Evolutionary conservation across 2,113 vertebrate species (phyloP).

Genomic region (Malurus cyaneus): DNA sequence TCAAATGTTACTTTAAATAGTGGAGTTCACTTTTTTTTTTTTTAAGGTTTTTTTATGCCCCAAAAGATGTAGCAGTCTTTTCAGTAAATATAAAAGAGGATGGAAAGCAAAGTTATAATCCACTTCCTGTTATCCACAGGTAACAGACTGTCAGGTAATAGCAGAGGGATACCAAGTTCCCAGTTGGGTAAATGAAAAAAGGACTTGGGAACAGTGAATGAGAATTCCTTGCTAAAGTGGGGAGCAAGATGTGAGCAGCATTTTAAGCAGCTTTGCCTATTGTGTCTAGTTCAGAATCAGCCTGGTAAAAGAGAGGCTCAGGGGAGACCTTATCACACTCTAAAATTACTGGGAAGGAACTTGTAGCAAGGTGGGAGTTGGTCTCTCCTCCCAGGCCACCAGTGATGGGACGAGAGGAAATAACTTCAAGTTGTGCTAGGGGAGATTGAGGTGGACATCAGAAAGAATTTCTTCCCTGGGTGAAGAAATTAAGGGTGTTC

Average conservation of each 20-base stretch:
- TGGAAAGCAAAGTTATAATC: neutral
- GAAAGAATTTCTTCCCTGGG: neutral
- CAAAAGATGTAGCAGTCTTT: neutral
- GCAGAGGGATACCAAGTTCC: neutral
- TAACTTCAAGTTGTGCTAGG: neutral
- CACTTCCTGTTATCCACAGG: neutral
- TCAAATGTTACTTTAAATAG: neutral
- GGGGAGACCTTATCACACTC: neutral
- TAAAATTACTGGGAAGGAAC: neutral
- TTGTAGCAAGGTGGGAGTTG: accelerated
- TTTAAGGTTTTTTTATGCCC: neutral
- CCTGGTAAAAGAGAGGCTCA: neutral
- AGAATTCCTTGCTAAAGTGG: neutral
- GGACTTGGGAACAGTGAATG: neutral
- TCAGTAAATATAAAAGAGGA: neutral
- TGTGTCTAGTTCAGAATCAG: neutral
- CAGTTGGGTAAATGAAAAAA: neutral
- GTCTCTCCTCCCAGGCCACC: no score
- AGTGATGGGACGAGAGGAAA: neutral
- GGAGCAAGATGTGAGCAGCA: neutral
- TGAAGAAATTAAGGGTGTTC: no score
- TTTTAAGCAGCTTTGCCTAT: neutral
- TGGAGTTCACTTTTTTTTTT: neutral
- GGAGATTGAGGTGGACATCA: neutral
- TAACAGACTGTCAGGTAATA: neutral